These are phyloP conservation scores for Elysia chlorotica DNA, from an alignment of 1,140 invertebrate genomes.

Conservation along the genomic window DNA sequence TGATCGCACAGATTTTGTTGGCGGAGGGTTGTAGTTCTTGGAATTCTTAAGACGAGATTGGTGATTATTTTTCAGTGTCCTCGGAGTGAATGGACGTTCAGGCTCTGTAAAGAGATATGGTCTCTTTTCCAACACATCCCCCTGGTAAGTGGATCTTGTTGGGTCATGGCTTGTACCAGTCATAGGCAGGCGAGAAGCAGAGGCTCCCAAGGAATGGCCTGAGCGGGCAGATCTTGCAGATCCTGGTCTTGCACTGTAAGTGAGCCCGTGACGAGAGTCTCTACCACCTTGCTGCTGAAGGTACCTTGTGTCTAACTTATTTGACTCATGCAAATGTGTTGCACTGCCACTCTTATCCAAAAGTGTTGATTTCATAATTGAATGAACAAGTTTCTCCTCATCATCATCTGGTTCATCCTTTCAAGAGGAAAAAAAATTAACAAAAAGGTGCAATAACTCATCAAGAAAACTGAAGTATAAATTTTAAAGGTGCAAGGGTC, in stretches of 20 bases:
- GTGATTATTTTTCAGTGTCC: conserved; percentile 51
- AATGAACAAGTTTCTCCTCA: conserved; percentile 40
- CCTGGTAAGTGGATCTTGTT: conserved; percentile 44
- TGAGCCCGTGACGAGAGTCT: conserved; percentile 13
- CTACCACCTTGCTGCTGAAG: too few species aligned
- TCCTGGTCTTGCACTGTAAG: conserved; percentile 12
- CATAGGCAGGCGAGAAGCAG: neutral
- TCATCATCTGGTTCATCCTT: conserved; percentile 52
- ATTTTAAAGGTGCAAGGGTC: too few species aligned
- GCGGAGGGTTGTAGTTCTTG: conserved; percentile 55
- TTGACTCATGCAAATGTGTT: conserved; percentile 3
- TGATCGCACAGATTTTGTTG: conserved; percentile 19
- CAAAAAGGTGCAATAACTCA: too few species aligned
- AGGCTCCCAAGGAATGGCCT: conserved; percentile 1
- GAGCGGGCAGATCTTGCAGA: conserved; percentile 21
- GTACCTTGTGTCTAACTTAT: neutral
- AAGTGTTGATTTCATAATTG: conserved; percentile 49
- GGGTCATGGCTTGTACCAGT: neutral
- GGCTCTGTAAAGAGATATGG: conserved; percentile 54
- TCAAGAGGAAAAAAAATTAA: too few species aligned
- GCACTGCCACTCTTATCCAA: too few species aligned
- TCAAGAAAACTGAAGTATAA: too few species aligned
- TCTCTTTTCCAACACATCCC: conserved; percentile 52
- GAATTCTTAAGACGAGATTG: conserved; percentile 52
- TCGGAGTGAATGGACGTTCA: conserved; percentile 55